These are phyloP conservation scores for Telmatochromis brichardi DNA, from an alignment of 2,113 vertebrate species.

Conservation along the genomic window DNA sequence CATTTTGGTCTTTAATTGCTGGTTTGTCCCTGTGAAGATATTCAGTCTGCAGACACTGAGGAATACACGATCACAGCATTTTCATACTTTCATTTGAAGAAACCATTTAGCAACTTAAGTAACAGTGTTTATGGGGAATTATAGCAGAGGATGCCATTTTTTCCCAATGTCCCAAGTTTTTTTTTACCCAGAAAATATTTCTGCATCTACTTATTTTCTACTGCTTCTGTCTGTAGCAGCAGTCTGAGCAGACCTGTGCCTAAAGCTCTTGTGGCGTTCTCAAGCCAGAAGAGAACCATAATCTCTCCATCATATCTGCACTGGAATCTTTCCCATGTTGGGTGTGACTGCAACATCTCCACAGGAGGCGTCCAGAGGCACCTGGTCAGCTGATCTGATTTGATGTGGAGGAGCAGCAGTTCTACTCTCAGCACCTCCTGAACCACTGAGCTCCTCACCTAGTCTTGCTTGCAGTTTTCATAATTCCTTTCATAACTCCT, in stretches of 20 bases:
- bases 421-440: background rate
- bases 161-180: fast-evolving
- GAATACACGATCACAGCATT: background rate
- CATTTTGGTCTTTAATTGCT: background rate
- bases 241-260: background rate
- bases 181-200: background rate
- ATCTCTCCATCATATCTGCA: background rate
- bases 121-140: background rate
- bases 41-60: background rate
- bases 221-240: background rate
- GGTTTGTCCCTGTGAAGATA: background rate
- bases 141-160: background rate
- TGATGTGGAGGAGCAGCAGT: background rate
- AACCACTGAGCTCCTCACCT: background rate
- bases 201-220: background rate
- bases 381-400: background rate
- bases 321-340: background rate
- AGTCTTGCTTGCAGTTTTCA: background rate
- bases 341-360: fast-evolving
- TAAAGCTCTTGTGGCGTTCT: background rate
- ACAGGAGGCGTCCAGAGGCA: background rate
- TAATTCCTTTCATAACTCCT: background rate
- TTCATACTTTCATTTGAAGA: background rate
- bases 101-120: background rate
- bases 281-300: background rate